Percentiles rank a stretch among this genome's conserved stretches.
Evolutionary conservation across 35 echinoderm and acorn worm species (phyloP).

Genomic region (Eucidaris tribuloides): DNA sequence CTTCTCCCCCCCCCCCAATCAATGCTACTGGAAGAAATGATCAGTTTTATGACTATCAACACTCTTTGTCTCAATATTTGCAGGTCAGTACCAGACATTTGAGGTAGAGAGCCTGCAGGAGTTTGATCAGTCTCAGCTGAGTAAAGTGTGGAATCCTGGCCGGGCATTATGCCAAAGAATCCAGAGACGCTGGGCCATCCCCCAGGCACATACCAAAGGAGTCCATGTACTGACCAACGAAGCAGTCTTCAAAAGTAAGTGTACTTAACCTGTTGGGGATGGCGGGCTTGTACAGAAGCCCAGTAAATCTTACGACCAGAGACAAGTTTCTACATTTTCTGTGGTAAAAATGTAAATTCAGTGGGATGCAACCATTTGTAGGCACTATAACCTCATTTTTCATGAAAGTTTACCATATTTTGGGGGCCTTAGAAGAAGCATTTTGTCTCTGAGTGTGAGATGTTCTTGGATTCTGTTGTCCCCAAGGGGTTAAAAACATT

Average conservation of each 20-base stretch:
- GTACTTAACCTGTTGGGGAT: not conserved
- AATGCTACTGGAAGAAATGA: too few species aligned
- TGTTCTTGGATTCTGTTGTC: too few species aligned
- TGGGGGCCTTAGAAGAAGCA: too few species aligned
- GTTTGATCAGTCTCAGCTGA: constrained; percentile 92
- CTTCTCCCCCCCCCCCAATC: too few species aligned
- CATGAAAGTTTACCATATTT: too few species aligned
- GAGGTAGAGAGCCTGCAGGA: constrained; percentile 76
- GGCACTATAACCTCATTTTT: too few species aligned
- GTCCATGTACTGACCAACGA: constrained; percentile 96
- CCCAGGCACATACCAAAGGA: constrained; percentile 72
- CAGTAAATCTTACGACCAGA: too few species aligned
- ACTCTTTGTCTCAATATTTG: not conserved
- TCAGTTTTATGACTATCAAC: not conserved
- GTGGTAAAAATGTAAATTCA: not conserved
- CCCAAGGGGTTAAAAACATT: too few species aligned
- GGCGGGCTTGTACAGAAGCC: too few species aligned
- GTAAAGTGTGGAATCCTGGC: constrained; percentile 93
- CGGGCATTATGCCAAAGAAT: constrained; percentile 57
- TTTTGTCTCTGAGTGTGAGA: too few species aligned
- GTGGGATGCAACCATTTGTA: too few species aligned
- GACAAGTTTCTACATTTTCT: too few species aligned
- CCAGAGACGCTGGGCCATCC: constrained; percentile 67
- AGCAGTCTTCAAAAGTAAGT: constrained; percentile 95
- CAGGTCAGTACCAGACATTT: constrained; percentile 81